Evolutionary conservation across 2,113 vertebrate species (phyloP).

Genomic region (Ellobius talpinus): DNA sequence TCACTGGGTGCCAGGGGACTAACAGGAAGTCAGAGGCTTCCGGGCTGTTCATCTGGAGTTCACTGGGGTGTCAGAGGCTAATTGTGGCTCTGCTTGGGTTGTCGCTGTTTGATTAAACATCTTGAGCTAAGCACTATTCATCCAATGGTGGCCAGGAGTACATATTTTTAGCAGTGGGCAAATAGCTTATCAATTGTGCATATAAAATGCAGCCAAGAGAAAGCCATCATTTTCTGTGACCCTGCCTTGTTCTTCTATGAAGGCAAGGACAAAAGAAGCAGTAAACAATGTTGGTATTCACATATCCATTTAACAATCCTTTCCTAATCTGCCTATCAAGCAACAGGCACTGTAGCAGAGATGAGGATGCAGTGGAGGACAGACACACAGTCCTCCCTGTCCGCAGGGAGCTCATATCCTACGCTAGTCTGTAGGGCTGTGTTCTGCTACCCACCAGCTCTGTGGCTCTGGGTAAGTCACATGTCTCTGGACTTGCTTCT

Average conservation of each 20-base stretch:
- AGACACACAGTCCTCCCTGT: background rate
- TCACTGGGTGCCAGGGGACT: slow-evolving; percentile 45
- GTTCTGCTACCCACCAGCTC: background rate
- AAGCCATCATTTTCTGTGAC: slow-evolving; percentile 68
- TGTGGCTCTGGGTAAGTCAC: background rate
- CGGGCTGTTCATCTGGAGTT: slow-evolving; percentile 73
- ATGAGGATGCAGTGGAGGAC: too few relatives aligned
- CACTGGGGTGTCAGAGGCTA: slow-evolving; percentile 75
- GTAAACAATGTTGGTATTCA: background rate
- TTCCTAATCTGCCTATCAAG: background rate
- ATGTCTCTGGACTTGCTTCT: background rate
- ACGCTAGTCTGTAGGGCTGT: background rate
- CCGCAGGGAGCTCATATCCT: background rate
- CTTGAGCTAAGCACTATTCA: slow-evolving; percentile 53
- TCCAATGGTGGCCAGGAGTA: slow-evolving; percentile 58
- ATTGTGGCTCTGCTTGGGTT: slow-evolving; percentile 64
- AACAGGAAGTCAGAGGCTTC: slow-evolving; percentile 71
- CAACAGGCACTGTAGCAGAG: background rate
- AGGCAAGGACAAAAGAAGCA: slow-evolving; percentile 59
- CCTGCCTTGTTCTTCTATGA: slow-evolving; percentile 24
- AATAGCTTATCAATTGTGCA: slow-evolving; percentile 77
- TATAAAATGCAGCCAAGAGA: slow-evolving; percentile 56
- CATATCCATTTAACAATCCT: slow-evolving; percentile 17
- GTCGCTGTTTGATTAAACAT: slow-evolving; percentile 79
- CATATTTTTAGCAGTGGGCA: slow-evolving; percentile 78